These are phyloP conservation scores for Cynoglossus semilaevis DNA, from an alignment of 2,113 vertebrate genomes.

Conservation along the genomic window DNA sequence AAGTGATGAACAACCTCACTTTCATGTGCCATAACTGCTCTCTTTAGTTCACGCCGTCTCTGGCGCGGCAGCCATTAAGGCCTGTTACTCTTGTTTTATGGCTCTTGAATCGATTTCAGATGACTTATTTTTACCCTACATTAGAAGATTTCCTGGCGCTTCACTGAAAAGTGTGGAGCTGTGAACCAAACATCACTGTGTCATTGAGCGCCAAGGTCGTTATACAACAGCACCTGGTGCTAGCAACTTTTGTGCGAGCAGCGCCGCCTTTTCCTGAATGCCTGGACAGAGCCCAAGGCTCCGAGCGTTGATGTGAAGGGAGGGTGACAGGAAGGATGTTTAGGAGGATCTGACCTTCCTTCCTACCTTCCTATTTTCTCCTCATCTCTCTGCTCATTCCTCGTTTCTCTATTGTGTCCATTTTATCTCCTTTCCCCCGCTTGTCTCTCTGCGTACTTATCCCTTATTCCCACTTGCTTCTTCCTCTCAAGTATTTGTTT, in stretches of 20 bases:
- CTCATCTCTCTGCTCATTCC: constrained; percentile 43
- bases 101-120: constrained; percentile 16
- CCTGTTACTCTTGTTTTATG: constrained; percentile 39
- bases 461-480: constrained; percentile 11
- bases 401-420: constrained; percentile 49
- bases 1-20: constrained; percentile 35
- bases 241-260: constrained; percentile 41
- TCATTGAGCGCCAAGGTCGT: constrained; percentile 53
- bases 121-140: constrained; percentile 8
- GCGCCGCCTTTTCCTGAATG: constrained; percentile 65
- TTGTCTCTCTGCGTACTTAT: constrained; percentile 12
- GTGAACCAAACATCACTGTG: constrained; percentile 20
- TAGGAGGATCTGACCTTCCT: constrained; percentile 70
- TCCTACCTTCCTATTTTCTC: constrained; percentile 38
- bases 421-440: constrained; percentile 17
- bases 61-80: constrained; percentile 34
- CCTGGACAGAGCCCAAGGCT: constrained; percentile 57
- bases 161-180: constrained; percentile 21
- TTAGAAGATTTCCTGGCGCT: constrained; percentile 3
- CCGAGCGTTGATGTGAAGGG: constrained; percentile 49
- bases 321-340: constrained; percentile 71
- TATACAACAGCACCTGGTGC: constrained; percentile 66
- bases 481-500: constrained; percentile 2
- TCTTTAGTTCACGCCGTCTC: constrained; percentile 23
- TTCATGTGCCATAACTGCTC: constrained; percentile 29